Percentiles rank a stretch among this genome's conserved stretches.
Evolutionary conservation across 2,888 invertebrate species (phyloP).

Genomic region (Xestobium rufovillosum): DNA sequence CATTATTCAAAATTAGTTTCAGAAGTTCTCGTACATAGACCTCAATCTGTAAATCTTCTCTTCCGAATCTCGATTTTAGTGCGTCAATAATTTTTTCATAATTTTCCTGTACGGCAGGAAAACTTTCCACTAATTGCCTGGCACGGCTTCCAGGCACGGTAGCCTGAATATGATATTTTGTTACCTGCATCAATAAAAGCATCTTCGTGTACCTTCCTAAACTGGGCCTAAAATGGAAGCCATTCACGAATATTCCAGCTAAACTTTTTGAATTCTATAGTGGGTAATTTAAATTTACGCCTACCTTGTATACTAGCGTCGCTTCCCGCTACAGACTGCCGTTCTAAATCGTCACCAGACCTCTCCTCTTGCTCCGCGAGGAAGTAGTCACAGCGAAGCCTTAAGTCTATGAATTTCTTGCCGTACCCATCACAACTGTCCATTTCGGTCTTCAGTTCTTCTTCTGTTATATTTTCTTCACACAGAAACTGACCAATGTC

Average conservation of each 20-base stretch:
- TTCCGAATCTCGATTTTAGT: constrained; percentile 27
- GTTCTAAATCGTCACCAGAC: no score
- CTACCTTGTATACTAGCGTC: no score
- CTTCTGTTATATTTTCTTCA: constrained; percentile 8
- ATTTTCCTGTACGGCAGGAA: constrained; percentile 19
- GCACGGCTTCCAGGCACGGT: no score
- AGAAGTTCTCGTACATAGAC: constrained; percentile 30
- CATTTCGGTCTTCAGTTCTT: constrained; percentile 10
- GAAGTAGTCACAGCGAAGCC: no score
- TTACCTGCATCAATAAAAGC: constrained; percentile 17
- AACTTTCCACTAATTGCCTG: constrained; percentile 22
- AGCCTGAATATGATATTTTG: constrained; percentile 24
- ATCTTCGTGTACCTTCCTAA: constrained; percentile 24
- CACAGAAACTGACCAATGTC: constrained; percentile 3
- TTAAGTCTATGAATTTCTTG: no score
- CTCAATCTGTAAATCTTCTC: constrained; percentile 29
- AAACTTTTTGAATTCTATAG: constrained; percentile 21
- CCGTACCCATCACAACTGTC: constrained; percentile 15
- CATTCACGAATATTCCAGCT: constrained; percentile 22
- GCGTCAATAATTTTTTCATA: constrained; percentile 21
- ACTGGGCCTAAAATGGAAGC: constrained; percentile 25
- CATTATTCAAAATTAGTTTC: constrained; percentile 26
- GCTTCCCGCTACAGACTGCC: no score
- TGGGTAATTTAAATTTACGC: constrained; percentile 21
- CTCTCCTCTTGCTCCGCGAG: no score